A percentile compares a stretch with the other conserved stretches of the same genome.
These are phyloP conservation scores for Drosophila bunnanda DNA, from an alignment of 2,888 invertebrate species.

Conservation along the genomic window DNA sequence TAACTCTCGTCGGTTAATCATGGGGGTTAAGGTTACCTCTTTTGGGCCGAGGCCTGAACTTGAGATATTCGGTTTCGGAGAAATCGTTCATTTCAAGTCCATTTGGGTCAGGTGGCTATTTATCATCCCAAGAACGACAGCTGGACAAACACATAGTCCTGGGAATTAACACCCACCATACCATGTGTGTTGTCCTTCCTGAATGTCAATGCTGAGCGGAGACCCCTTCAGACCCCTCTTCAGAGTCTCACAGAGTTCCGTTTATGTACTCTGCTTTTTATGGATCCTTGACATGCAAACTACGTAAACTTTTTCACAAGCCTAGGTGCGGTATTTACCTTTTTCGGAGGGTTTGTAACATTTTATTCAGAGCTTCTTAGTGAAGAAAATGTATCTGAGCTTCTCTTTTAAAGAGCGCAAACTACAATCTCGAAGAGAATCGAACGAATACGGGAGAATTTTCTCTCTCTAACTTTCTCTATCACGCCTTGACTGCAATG, in stretches of 20 bases:
- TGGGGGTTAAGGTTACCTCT: slow-evolving; percentile 38
- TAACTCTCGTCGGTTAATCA: slow-evolving; percentile 30
- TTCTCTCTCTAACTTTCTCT: too few relatives aligned
- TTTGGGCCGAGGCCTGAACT: slow-evolving; percentile 17
- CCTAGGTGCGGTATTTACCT: background rate
- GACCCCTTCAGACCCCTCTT: slow-evolving; percentile 11
- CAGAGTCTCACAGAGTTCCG: slow-evolving; percentile 6
- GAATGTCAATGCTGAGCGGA: slow-evolving; percentile 36
- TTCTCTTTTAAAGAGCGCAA: too few relatives aligned
- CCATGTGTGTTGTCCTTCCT: slow-evolving; percentile 27
- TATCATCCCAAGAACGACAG: slow-evolving; percentile 21
- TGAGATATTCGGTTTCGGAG: slow-evolving; percentile 20
- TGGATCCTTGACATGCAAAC: slow-evolving; percentile 70
- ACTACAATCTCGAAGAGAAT: too few relatives aligned
- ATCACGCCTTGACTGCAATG: too few relatives aligned
- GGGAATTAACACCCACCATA: slow-evolving; percentile 10
- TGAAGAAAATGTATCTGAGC: background rate
- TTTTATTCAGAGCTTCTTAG: background rate
- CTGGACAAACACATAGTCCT: slow-evolving; percentile 22
- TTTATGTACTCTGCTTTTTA: slow-evolving; percentile 50
- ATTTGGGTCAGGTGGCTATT: slow-evolving; percentile 23
- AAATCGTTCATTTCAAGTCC: slow-evolving; percentile 17
- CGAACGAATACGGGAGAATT: too few relatives aligned
- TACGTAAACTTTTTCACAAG: slow-evolving; percentile 5
- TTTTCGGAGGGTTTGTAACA: background rate